Conservation (phyloP, 2,113 vertebrate species). For the Chiloscyllium plagiosum region DNA sequence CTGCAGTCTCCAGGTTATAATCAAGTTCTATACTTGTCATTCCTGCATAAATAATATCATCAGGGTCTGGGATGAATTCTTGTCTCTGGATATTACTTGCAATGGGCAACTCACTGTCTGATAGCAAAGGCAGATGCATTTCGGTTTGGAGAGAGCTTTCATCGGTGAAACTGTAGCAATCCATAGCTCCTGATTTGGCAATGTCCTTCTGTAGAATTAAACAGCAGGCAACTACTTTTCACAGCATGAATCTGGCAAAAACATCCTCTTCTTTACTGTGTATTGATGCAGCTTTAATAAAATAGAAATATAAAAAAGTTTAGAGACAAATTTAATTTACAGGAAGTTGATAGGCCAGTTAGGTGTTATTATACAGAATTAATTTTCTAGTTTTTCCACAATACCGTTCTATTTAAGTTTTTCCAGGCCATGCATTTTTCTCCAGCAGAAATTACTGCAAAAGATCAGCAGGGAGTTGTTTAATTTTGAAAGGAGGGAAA, state of each 20-base stretch:
- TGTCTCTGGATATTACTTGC: slow-evolving; percentile 44
- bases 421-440: background rate
- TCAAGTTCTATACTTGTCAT: slow-evolving; percentile 45
- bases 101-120: slow-evolving; percentile 44
- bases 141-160: slow-evolving; percentile 44
- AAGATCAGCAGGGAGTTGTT: background rate
- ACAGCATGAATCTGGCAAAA: background rate
- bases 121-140: slow-evolving; percentile 44
- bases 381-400: background rate
- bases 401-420: background rate
- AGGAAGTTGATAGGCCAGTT: background rate
- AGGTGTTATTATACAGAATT: background rate
- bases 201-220: slow-evolving; percentile 8
- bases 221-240: slow-evolving; percentile 11
- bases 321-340: background rate
- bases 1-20: slow-evolving; percentile 34
- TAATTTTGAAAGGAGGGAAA: no score
- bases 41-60: slow-evolving; percentile 44
- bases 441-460: background rate
- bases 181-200: slow-evolving; percentile 44
- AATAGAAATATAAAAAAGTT: background rate
- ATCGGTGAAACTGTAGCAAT: slow-evolving; percentile 44
- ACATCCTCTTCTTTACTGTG: slow-evolving; percentile 13
- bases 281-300: background rate
- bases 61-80: slow-evolving; percentile 43